phyloP scores from a whole-genome alignment of 2,113 vertebrate genomes.

The Lagopus muta region DNA sequence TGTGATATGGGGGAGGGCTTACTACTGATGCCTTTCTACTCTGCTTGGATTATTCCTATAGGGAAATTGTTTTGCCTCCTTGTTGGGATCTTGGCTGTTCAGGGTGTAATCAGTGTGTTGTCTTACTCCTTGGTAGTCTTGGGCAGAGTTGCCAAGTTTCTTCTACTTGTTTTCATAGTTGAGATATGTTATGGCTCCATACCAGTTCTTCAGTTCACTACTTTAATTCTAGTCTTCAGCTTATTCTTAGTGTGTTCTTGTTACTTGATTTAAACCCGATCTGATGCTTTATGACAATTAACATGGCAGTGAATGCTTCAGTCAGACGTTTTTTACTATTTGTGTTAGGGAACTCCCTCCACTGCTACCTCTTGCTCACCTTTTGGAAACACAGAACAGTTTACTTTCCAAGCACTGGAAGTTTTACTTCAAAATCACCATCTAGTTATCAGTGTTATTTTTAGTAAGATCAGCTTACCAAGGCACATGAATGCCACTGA shows the following conservation, averaged over 20 bases:
- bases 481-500: background rate
- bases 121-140: background rate
- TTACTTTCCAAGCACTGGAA: background rate
- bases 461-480: background rate
- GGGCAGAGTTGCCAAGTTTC: background rate
- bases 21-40: background rate
- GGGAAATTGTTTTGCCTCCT: background rate
- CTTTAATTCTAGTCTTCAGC: background rate
- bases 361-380: background rate
- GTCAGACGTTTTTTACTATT: background rate
- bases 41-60: background rate
- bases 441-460: background rate
- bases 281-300: background rate
- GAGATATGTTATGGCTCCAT: background rate
- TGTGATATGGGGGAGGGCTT: background rate
- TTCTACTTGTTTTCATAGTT: background rate
- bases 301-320: accelerated
- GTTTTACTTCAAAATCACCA: background rate
- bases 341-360: background rate
- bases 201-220: background rate
- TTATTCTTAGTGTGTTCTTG: background rate
- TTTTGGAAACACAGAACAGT: background rate
- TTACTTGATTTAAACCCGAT: background rate
- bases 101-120: background rate
- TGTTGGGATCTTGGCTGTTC: background rate